Percentiles rank a stretch among this genome's conserved stretches.
Evolutionary conservation across 2,797 vertebrate species (phyloP).

Genomic region (Sandelia bainsii): DNA sequence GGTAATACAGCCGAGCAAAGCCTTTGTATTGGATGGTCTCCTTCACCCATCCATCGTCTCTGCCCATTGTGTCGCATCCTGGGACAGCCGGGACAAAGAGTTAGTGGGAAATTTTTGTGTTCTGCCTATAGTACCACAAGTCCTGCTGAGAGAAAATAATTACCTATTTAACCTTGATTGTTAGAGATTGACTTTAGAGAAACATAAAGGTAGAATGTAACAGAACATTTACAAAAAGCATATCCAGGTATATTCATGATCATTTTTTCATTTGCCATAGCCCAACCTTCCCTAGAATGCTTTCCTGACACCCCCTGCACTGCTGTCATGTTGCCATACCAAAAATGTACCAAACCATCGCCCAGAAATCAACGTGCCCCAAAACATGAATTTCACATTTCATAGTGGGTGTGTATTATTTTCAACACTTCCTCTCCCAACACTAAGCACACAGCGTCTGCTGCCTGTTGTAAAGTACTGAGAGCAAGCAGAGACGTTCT

Average conservation of each 20-base stretch:
- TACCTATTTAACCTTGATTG: constrained; percentile 47
- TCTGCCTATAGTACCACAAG: constrained; percentile 3
- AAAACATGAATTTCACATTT: neutral
- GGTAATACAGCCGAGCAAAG: constrained; percentile 35
- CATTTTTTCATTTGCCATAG: neutral
- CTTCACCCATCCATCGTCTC: constrained; percentile 36
- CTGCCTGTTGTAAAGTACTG: neutral
- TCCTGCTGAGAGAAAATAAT: constrained; percentile 40
- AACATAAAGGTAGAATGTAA: neutral
- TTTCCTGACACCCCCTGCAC: neutral
- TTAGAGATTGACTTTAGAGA: neutral
- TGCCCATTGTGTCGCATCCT: constrained; percentile 24
- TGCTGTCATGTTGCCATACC: no score
- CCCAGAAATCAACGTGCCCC: neutral
- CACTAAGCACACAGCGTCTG: neutral
- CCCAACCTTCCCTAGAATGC: neutral
- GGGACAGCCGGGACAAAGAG: constrained; percentile 31
- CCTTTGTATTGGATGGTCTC: constrained; percentile 29
- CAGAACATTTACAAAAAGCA: constrained; percentile 3
- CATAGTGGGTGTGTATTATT: neutral
- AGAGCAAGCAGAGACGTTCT: constrained; percentile 33
- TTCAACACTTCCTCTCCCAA: neutral
- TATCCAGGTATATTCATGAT: neutral
- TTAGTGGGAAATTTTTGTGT: constrained; percentile 20
- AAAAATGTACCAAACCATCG: neutral